phyloP scores from a whole-genome alignment of 2,888 invertebrate genomes.

The Drosophila fulvimacula region DNA sequence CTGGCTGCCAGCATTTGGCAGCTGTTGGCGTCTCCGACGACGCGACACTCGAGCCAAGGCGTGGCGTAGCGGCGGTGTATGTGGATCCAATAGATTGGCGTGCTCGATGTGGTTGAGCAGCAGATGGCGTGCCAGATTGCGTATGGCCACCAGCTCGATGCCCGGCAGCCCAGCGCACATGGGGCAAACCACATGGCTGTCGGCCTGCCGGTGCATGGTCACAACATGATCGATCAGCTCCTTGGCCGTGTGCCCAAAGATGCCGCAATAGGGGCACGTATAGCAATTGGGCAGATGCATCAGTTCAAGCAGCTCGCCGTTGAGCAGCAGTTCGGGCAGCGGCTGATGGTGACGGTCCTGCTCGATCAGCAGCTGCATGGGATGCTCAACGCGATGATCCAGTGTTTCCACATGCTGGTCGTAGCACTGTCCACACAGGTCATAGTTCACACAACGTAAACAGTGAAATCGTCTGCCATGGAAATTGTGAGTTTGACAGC shows the following conservation, averaged over 20 bases:
- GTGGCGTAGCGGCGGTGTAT: slow-evolving; percentile 49
- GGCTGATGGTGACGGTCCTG: slow-evolving; percentile 11
- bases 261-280: slow-evolving; percentile 65
- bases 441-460: slow-evolving; percentile 66
- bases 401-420: slow-evolving; percentile 53
- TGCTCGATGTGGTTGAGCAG: slow-evolving; percentile 68
- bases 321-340: slow-evolving; percentile 34
- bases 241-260: slow-evolving; percentile 60
- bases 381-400: slow-evolving; percentile 56
- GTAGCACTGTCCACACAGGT: slow-evolving; percentile 64
- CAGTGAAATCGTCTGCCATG: slow-evolving; percentile 66
- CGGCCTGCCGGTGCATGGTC: slow-evolving; percentile 42
- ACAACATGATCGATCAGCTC: slow-evolving; percentile 65
- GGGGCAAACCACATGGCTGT: slow-evolving; percentile 63
- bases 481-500: slow-evolving; percentile 60
- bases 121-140: slow-evolving; percentile 58
- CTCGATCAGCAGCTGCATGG: slow-evolving; percentile 65
- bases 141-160: slow-evolving; percentile 53
- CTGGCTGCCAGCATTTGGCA: neutral
- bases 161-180: slow-evolving; percentile 61
- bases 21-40: slow-evolving; percentile 48
- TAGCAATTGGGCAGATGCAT: slow-evolving; percentile 66
- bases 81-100: slow-evolving; percentile 65
- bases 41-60: slow-evolving; percentile 37
- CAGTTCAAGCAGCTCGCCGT: slow-evolving; percentile 49